Evolutionary conservation across 2,113 vertebrate species (phyloP), one percentile per base, ranked within the genome.

Genomic region (Callipepla californica): DNA sequence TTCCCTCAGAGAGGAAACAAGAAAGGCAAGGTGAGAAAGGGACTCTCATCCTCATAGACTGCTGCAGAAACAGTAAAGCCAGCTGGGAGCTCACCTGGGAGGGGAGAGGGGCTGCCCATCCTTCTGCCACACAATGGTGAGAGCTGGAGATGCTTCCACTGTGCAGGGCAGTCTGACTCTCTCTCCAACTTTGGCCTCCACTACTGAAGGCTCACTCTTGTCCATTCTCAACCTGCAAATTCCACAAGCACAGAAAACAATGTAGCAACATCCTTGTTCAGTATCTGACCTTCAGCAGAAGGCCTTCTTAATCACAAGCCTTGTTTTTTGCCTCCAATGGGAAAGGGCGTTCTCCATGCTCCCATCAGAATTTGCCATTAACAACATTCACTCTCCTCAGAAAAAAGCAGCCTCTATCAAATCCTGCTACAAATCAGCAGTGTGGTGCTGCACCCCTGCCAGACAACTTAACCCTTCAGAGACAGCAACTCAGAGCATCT

Each of bases 121-220:
- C 92, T 98, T 98, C 67, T 98, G 98, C 99, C 99, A 99, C 68
- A 98, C 97, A 3, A 99, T 96, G 68, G 42, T 92, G 61, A 98
- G 98, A 17, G 93, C 85, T 1, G 97, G 97, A 1, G 94, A 96
- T 21, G 98, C 98, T 40, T 98, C 93, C 4, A 98, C 94, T 3
- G 55, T 89, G 79, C 99, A 99, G 85, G 97, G 85, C 75, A 99
- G 95, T 74, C 89, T 97, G 91, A 97, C 96, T 22, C 94, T 97
- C 84, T 99, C 98, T 38, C 99, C 99, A 0, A 95, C 34, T 13
- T 79, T 97, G 95, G 97, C 97, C 9, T 99, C 98, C 81, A 99
- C 73, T 45, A 96, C 58, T 2, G 98, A 77, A 2, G 98, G 97
- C 88, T 97, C 95, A 0, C 96, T 98, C 16, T 94, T 97, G 76